Evolutionary conservation across 2,797 vertebrate species (phyloP).

Genomic region (Rhincodon typus): DNA sequence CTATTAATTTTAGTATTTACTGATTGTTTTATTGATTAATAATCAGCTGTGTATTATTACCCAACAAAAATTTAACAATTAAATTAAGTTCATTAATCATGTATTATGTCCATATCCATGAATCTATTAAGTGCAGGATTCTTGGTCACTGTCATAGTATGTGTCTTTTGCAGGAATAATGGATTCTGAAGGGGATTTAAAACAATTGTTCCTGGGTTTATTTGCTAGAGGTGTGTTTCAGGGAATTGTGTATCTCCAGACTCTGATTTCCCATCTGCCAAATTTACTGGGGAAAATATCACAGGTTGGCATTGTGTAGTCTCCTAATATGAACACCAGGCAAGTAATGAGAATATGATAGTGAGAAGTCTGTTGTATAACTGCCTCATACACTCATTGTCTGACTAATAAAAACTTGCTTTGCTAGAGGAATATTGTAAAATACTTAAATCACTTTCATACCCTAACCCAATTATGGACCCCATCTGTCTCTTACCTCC

Average conservation of each 20-base stretch:
- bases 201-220: background rate
- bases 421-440: background rate
- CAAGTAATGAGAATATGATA: background rate
- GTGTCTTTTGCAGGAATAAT: background rate
- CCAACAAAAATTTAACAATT: background rate
- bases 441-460: background rate
- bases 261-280: background rate
- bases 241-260: background rate
- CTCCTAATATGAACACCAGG: background rate
- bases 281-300: background rate
- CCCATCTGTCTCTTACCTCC: background rate
- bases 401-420: background rate
- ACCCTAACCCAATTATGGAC: background rate
- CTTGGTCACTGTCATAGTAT: background rate
- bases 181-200: background rate
- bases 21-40: background rate
- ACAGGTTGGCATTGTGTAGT: background rate
- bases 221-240: background rate
- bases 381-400: background rate
- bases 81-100: background rate
- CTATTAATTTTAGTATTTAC: slow-evolving; percentile 22
- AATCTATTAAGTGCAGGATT: background rate
- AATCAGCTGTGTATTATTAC: background rate
- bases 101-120: background rate
- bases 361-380: background rate